A percentile compares a stretch with the other conserved stretches of the same genome.
phyloP scores from a whole-genome alignment of 2,797 vertebrate genomes.

The Toxotes lorentzi region DNA sequence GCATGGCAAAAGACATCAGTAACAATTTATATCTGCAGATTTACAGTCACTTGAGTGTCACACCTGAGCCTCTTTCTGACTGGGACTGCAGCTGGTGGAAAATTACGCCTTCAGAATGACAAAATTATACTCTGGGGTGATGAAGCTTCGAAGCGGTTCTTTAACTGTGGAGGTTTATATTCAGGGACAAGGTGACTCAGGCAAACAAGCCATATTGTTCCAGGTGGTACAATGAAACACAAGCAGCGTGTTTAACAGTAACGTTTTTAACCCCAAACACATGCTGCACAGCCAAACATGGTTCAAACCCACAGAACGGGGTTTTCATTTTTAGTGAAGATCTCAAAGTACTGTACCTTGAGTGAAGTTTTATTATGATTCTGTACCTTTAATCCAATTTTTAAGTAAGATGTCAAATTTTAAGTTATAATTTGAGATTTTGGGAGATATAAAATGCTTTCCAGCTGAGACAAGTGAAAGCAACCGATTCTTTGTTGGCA shows the following conservation, averaged over 20 bases:
- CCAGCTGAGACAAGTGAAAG: background rate
- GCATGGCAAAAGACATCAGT: constrained; percentile 23
- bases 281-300: background rate
- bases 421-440: background rate
- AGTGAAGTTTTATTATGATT: background rate
- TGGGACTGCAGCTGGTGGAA: constrained; percentile 42
- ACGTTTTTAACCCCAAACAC: background rate
- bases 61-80: constrained; percentile 46
- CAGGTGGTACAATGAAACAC: background rate
- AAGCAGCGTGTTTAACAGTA: background rate
- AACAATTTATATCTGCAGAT: constrained; percentile 35
- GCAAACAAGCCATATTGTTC: constrained; percentile 21
- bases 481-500: background rate
- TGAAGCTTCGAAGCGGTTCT: constrained; percentile 19
- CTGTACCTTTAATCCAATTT: background rate
- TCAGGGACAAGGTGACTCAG: constrained; percentile 33
- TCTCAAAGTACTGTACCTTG: no score
- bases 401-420: background rate
- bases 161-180: constrained; percentile 19
- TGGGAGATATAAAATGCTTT: background rate
- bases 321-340: background rate
- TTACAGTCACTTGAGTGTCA: constrained; percentile 39
- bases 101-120: constrained; percentile 36
- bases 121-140: constrained; percentile 42
- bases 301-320: background rate